A percentile compares a stretch with the other conserved stretches of the same genome.
Conservation (phyloP, 2,113 vertebrate genomes). For the Prinia subflava region DNA sequence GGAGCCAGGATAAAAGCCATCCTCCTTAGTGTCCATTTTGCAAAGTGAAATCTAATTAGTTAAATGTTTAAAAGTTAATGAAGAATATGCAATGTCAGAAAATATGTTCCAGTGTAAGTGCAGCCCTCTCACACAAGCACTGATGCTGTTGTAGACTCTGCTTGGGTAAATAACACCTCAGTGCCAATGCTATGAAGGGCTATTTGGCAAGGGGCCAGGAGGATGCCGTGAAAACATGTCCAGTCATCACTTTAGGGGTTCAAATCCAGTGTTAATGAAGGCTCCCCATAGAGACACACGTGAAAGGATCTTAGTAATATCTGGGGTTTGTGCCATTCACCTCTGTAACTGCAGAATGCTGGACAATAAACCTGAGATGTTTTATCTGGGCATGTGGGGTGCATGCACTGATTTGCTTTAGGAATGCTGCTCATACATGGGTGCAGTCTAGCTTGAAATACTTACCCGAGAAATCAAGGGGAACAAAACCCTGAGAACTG, state of each 20-base stretch:
- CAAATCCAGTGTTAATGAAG: background rate
- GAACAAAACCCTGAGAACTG: background rate
- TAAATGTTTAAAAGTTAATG: conserved; percentile 59
- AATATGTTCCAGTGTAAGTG: conserved; percentile 17
- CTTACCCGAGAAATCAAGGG: background rate
- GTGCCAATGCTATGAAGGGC: background rate
- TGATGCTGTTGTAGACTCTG: conserved; percentile 16
- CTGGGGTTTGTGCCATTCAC: background rate
- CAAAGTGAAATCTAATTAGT: conserved; percentile 58
- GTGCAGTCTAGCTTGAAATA: background rate
- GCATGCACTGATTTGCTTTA: background rate
- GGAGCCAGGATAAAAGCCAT: conserved; percentile 44
- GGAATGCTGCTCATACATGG: background rate
- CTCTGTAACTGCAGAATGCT: background rate
- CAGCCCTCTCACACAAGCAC: background rate
- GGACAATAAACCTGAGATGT: background rate
- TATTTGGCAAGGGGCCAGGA: background rate
- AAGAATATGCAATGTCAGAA: conserved; percentile 29
- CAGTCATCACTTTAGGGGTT: background rate
- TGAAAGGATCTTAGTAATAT: background rate
- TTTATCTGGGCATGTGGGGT: background rate
- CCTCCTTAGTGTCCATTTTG: conserved; percentile 44
- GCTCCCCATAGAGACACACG: background rate
- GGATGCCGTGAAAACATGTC: background rate
- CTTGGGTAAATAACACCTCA: background rate